These are phyloP conservation scores for Falco punctatus DNA, from an alignment of 2,113 vertebrate genomes.

Conservation along the genomic window DNA sequence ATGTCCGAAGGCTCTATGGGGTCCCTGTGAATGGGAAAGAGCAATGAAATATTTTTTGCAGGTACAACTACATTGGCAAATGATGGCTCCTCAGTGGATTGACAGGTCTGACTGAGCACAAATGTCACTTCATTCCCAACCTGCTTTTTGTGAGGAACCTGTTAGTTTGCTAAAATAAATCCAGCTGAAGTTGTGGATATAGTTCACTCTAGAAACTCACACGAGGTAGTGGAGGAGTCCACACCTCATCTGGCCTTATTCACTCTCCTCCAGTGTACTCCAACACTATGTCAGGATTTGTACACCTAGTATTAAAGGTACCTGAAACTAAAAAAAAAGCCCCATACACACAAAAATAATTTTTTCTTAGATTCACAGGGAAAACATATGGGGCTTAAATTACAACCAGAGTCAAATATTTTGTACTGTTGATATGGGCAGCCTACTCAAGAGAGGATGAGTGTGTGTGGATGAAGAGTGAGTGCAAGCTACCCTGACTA, in stretches of 20 bases:
- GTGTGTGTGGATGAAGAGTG: not conserved
- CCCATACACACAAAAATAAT: fast-evolving
- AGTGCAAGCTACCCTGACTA: not conserved
- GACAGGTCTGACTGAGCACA: not conserved
- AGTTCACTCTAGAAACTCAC: not conserved
- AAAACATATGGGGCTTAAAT: not conserved
- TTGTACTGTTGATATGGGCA: not conserved
- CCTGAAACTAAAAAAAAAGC: not conserved
- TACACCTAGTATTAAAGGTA: not conserved
- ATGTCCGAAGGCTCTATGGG: not conserved
- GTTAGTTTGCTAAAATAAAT: not conserved
- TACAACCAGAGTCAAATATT: not conserved
- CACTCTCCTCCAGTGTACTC: not conserved
- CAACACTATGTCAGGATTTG: not conserved
- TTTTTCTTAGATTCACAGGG: not conserved
- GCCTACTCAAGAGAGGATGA: not conserved
- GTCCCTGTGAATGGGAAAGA: not conserved
- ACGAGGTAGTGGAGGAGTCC: not conserved
- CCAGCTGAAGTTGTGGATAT: not conserved
- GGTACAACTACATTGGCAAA: not conserved
- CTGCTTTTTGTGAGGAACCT: not conserved
- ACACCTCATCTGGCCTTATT: not conserved
- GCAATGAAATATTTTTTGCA: not conserved
- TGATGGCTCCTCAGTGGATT: fast-evolving
- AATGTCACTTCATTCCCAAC: not conserved